Percentiles rank a stretch among this genome's conserved stretches.
Conservation (phyloP, 2,113 vertebrate genomes). For the Deroptyus accipitrinus region DNA sequence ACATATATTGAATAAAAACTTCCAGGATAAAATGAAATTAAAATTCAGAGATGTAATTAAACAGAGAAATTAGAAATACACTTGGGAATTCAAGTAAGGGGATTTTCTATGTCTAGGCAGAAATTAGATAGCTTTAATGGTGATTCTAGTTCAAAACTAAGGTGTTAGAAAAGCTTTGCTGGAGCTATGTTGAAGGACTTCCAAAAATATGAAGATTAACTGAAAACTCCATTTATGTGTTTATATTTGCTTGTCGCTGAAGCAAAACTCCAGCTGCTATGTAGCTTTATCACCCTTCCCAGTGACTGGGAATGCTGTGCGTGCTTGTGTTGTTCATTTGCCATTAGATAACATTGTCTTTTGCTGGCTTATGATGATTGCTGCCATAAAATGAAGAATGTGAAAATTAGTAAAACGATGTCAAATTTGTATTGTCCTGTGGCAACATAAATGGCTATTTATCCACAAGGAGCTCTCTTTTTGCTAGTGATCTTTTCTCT, state of each 20-base stretch:
- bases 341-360: slow-evolving; percentile 41
- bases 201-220: neutral
- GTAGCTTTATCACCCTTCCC: neutral
- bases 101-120: slow-evolving; percentile 19
- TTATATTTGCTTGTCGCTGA: slow-evolving; percentile 29
- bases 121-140: slow-evolving; percentile 35
- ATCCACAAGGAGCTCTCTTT: neutral
- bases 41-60: slow-evolving; percentile 19
- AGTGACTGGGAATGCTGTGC: neutral
- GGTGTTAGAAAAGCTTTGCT: slow-evolving; percentile 22
- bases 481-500: neutral
- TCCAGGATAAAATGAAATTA: slow-evolving; percentile 12
- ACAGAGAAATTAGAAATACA: slow-evolving; percentile 26
- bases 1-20: neutral
- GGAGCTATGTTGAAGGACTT: neutral
- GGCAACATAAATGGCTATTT: neutral
- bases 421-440: neutral
- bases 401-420: slow-evolving; percentile 4
- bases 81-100: neutral
- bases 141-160: slow-evolving; percentile 41
- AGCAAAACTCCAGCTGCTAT: slow-evolving; percentile 12
- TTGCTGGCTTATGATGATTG: neutral
- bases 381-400: neutral
- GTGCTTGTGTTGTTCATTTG: neutral
- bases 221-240: neutral